Percentiles rank a stretch among this genome's conserved stretches.
Conservation (phyloP, 2,797 vertebrate genomes). For the Enteromius trimaculatus region DNA sequence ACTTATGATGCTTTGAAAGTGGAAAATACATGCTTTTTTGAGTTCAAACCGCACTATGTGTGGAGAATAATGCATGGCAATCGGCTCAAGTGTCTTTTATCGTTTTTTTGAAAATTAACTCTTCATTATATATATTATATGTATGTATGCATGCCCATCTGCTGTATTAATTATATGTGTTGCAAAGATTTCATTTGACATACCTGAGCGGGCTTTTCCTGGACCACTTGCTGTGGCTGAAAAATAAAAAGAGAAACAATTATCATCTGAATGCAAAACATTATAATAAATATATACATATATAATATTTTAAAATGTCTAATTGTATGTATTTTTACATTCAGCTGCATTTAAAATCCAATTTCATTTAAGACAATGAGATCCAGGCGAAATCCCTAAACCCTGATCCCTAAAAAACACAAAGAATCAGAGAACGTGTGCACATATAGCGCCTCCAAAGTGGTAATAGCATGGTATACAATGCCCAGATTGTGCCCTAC, state of each 20-base stretch:
- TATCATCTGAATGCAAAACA: conserved; percentile 2
- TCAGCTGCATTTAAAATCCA: not conserved
- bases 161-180: not conserved
- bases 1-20: too few relatives aligned
- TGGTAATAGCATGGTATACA: conserved; percentile 47
- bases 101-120: too few relatives aligned
- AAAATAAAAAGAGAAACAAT: conserved; percentile 65
- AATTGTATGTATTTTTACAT: not conserved
- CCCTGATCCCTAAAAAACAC: not conserved
- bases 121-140: not conserved
- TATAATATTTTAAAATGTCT: not conserved
- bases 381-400: not conserved
- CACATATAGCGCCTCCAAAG: conserved; percentile 36
- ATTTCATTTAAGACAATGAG: not conserved
- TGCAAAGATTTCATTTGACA: conserved; percentile 56
- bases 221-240: conserved; percentile 92
- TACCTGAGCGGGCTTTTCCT: conserved; percentile 95
- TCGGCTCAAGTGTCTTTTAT: too few relatives aligned
- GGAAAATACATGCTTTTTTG: too few relatives aligned
- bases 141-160: not conserved
- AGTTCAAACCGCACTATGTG: too few relatives aligned
- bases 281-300: not conserved
- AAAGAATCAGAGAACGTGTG: conserved; percentile 31
- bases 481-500: conserved; percentile 63
- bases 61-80: too few relatives aligned